phyloP scores from a whole-genome alignment of 2,113 vertebrate genomes.

The Plectropomus leopardus region DNA sequence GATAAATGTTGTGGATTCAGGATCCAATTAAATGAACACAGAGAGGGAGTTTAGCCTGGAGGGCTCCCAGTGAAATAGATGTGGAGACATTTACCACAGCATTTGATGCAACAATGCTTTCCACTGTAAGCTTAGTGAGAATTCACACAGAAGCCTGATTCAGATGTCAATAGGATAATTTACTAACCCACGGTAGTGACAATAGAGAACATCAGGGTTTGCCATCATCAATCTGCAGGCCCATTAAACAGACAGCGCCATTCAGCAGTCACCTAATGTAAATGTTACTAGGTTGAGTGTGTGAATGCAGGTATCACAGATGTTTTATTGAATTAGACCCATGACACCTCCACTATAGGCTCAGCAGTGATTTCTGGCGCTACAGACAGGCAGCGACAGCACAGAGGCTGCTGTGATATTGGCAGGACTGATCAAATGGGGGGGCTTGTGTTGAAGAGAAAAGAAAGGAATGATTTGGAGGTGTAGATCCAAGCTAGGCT shows the following conservation, averaged over 20 bases:
- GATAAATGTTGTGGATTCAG: neutral
- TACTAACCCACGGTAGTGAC: slow-evolving; percentile 26
- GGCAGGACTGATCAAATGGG: slow-evolving; percentile 29
- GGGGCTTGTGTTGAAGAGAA: neutral
- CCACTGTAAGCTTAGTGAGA: neutral
- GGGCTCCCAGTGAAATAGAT: slow-evolving; percentile 5
- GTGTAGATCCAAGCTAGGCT: neutral
- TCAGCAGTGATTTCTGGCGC: slow-evolving; percentile 43
- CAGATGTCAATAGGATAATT: slow-evolving; percentile 37
- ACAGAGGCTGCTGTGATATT: slow-evolving; percentile 25
- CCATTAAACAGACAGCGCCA: slow-evolving; percentile 43
- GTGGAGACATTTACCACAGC: slow-evolving; percentile 18
- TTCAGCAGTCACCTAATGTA: slow-evolving; percentile 37
- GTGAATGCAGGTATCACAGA: slow-evolving; percentile 20
- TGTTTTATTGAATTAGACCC: slow-evolving; percentile 56
- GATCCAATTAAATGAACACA: neutral
- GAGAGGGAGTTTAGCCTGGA: neutral
- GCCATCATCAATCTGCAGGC: slow-evolving; percentile 40
- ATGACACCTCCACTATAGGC: slow-evolving; percentile 41
- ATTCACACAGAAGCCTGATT: slow-evolving; percentile 8
- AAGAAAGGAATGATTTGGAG: neutral
- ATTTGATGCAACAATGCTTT: slow-evolving; percentile 15
- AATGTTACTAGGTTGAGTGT: slow-evolving; percentile 24
- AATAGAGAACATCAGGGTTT: slow-evolving; percentile 19
- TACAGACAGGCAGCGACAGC: slow-evolving; percentile 19